phyloP scores from a whole-genome alignment of 1,140 invertebrate species.

The Coenobita brevimanus region DNA sequence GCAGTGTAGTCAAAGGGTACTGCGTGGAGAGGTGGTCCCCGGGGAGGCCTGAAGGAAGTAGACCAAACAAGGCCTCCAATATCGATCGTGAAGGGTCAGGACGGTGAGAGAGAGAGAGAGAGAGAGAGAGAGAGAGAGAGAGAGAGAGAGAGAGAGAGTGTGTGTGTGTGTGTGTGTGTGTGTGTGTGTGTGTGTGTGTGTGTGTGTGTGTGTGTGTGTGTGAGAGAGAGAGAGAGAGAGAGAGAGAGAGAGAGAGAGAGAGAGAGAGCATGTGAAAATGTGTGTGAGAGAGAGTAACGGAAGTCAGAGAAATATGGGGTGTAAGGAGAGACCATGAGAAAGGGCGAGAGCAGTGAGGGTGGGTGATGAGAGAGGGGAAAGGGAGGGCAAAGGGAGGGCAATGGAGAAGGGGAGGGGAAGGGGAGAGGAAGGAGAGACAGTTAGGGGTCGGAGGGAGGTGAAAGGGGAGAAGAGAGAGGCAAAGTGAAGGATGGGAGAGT shows the following conservation, averaged over 20 bases:
- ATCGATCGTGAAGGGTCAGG: not conserved
- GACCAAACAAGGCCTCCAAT: not conserved
- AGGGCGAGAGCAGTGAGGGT: not conserved
- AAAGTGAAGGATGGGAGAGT: too few species aligned
- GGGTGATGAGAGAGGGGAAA: too few species aligned
- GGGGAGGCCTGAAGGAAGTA: not conserved
- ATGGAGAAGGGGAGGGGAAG: too few species aligned
- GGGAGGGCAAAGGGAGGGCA: too few species aligned
- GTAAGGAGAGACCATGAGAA: not conserved
- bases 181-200: not conserved
- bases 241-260: not conserved
- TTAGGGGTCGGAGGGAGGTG: too few species aligned
- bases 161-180: not conserved
- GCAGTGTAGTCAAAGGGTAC: too few species aligned
- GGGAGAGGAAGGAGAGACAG: too few species aligned
- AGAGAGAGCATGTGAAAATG: not conserved
- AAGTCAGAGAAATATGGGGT: too few species aligned
- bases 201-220: slow-evolving; percentile 4
- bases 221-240: not conserved
- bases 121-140: not conserved
- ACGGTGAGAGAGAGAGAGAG: not conserved
- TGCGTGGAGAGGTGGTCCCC: not conserved
- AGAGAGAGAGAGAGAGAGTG: not conserved
- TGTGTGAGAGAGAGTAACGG: not conserved
- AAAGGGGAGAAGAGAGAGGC: too few species aligned